Evolutionary conservation across 1,140 invertebrate species (phyloP), one percentile per base, ranked within the genome.

Genomic region (Philaenus spumarius): DNA sequence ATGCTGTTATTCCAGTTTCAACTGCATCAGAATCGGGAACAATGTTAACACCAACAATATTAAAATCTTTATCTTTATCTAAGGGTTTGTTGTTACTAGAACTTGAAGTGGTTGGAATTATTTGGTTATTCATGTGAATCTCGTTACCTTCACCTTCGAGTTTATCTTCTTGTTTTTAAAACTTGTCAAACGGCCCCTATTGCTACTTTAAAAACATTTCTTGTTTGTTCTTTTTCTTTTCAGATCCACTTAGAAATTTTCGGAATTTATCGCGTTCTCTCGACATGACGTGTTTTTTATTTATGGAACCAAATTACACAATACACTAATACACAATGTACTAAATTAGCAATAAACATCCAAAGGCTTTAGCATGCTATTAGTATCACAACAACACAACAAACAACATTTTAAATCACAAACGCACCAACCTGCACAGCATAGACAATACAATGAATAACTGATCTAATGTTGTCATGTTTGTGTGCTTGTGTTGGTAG

Each of bases 161-260:
- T 47, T 47, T 23, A 47, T 19, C 17, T 47, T 19, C 45, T 47
- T 47, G 45, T 47, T 47, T 47, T 19, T 23, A 47, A 19, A 19
- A 22, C n/a, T 47, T 47, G 26, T 14, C 45, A 23, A 47, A 12
- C 19, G 22, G 20, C 22, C 45, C 45, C 45, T 47, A 23, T 47
- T 47, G 45, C 26, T 19, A 23, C 12, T 47, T 43, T 19, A 43
- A 43, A 43, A 43, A 43, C 40, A 15, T 43, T 5, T 43, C 5
- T 15, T 19, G 40, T 43, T 43, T 43, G 5, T 47, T 23, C 45
- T 9, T 47, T 22, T 47, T 47, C 45, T 47, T 23, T 47, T 47
- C 45, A 47, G 22, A 47, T 11, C 45, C 45, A 47, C 45, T 47
- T 47, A 23, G 20, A 47, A 47, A 47, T 47, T 47, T 47, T 23